Evolutionary conservation across 2,797 vertebrate species (phyloP).

Genomic region (Periparus ater): DNA sequence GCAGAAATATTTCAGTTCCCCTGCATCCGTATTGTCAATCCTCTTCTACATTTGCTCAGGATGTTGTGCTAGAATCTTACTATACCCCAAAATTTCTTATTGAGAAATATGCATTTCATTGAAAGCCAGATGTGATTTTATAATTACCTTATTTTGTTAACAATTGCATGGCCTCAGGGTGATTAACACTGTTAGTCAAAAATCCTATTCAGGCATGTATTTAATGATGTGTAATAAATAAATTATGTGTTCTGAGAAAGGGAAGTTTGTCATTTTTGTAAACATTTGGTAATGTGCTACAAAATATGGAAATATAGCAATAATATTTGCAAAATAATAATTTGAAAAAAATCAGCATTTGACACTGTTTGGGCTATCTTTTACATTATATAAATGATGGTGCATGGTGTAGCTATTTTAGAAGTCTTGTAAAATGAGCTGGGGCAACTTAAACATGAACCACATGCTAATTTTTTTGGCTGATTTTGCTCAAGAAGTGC

Average conservation of each 20-base stretch:
- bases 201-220: not conserved
- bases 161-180: not conserved
- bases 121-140: not conserved
- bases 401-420: not conserved
- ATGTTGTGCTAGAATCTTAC: not conserved
- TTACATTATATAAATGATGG: not conserved
- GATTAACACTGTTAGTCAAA: not conserved
- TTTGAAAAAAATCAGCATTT: not conserved
- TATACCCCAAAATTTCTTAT: not conserved
- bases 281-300: not conserved
- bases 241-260: not conserved
- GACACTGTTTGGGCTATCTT: not conserved
- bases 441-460: not conserved
- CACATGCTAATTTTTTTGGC: not conserved
- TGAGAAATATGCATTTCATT: not conserved
- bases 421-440: not conserved
- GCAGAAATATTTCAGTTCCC: not conserved
- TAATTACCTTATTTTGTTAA: not conserved
- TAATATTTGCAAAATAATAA: not conserved
- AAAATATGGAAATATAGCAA: not conserved
- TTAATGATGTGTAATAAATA: not conserved
- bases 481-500: not conserved
- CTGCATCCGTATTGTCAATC: too few species aligned
- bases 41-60: not conserved
- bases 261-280: not conserved